Base-by-base conservation (phyloP, 2,797 vertebrate species). In the Zenarchopterus dispar region DNA sequence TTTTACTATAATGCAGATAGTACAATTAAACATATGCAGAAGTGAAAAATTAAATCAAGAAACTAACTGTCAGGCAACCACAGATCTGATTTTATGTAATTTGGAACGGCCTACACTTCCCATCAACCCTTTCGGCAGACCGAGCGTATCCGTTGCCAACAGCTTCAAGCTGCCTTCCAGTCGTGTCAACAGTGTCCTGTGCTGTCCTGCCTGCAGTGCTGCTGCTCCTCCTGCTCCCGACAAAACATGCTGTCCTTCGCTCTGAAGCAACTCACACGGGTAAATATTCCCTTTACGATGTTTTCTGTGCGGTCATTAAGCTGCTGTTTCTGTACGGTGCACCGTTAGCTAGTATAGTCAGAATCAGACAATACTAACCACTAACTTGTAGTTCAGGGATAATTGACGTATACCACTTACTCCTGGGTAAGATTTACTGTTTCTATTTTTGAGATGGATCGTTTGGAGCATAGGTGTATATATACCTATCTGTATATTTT, bases 201-300 rank as follows among this genome's bases (percentile, higher is more conserved):
- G 24, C 24, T 24, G 28, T 31, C 39, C 17, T 23, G 42, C n/a
- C 52, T 59, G 9, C 49, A 50, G 56, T 39, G 18, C 69, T 65
- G 56, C 74, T 18, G 60, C 58, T 70, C 44, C 70, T 33, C 55
- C 61, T 28, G 66, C 23, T 23, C 56, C 47, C 73, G 70, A 52
- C n/a, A 85, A n/a, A 91, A 70, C 65, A 94, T 94, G 93, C 71
- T 92, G 56, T 85, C 90, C 1, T 79, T 93, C 52, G 71, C 90
- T n/a, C 19, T 93, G 9, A 91, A 86, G 78, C 90, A 85, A 54
- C 66, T 94, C 24, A 42, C 88, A 49, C 75, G 91, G 90, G 93
- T 94, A 75, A 80, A 85, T 86, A 13, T 43, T 9, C 53, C 8
- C 19, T 5, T 6, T 3, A 42, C 31, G 0, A 5, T 21, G 4